Percentiles rank a stretch among this genome's conserved stretches.
Evolutionary conservation across 2,797 vertebrate genomes (phyloP).

Genomic region (Cossypha heuglini): DNA sequence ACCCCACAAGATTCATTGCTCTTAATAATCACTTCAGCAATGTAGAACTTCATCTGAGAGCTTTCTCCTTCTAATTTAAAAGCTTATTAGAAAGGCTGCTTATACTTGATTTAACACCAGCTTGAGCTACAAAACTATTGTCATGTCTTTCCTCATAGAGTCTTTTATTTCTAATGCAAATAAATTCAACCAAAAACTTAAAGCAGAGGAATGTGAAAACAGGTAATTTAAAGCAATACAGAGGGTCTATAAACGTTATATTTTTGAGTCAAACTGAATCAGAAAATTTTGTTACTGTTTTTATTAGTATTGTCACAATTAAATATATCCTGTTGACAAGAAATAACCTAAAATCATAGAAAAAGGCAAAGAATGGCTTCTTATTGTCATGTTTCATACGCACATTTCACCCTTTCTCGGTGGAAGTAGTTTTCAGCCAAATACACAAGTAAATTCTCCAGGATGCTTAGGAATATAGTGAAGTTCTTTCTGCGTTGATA

Average conservation of each 20-base stretch:
- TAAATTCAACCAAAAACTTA: conserved; percentile 8
- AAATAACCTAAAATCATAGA: background rate
- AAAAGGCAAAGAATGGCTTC: background rate
- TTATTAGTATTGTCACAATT: background rate
- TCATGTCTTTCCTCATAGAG: background rate
- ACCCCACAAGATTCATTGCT: background rate
- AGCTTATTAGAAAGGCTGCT: conserved; percentile 59
- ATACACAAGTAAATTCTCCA: background rate
- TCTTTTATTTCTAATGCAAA: conserved; percentile 28
- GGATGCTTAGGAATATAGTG: background rate
- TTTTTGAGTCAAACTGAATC: background rate
- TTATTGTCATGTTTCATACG: background rate
- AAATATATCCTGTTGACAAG: background rate
- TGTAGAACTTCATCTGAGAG: conserved; percentile 50
- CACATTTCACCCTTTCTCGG: background rate
- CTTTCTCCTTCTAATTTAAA: conserved; percentile 62
- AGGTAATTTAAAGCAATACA: background rate
- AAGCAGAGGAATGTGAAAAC: background rate
- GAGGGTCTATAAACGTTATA: background rate
- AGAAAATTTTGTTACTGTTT: background rate
- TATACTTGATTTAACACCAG: conserved; percentile 51
- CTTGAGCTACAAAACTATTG: conserved; percentile 26
- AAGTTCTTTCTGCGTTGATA: background rate
- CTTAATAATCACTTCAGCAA: conserved; percentile 47
- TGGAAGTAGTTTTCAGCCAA: conserved; percentile 3